Percentiles rank a stretch among this genome's conserved stretches.
Conservation (phyloP, 2,113 vertebrate genomes). For the Pimephales promelas region DNA sequence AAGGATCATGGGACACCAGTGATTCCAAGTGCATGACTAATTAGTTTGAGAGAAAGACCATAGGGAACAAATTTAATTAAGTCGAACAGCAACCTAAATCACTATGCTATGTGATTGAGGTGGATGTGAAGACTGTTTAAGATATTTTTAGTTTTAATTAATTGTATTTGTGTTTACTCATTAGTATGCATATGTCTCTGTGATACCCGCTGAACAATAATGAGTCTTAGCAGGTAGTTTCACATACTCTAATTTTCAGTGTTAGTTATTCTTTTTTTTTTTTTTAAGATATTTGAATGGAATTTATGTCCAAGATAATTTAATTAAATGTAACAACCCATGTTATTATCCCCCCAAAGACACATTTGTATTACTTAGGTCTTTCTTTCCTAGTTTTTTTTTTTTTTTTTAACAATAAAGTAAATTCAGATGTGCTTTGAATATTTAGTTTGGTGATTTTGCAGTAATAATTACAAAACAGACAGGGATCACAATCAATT, state of each 20-base stretch:
- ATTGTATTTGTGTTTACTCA: slow-evolving; percentile 60
- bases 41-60: slow-evolving; percentile 41
- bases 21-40: slow-evolving; percentile 21
- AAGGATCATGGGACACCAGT: slow-evolving; percentile 28
- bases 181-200: slow-evolving; percentile 50
- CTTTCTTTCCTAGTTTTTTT: not conserved
- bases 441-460: not conserved
- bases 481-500: not conserved
- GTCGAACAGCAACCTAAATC: slow-evolving; percentile 38
- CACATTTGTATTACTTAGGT: slow-evolving; percentile 23
- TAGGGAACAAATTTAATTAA: slow-evolving; percentile 38
- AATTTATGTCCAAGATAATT: slow-evolving; percentile 21
- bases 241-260: slow-evolving; percentile 25
- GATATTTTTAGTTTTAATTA: slow-evolving; percentile 46
- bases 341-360: slow-evolving; percentile 31
- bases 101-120: slow-evolving; percentile 32
- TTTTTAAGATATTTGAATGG: not conserved
- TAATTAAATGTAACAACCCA: slow-evolving; percentile 10
- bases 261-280: slow-evolving; percentile 9
- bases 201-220: slow-evolving; percentile 23
- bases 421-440: not conserved
- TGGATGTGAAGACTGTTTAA: slow-evolving; percentile 49
- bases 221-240: slow-evolving; percentile 38
- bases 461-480: not conserved
- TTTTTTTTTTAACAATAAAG: slow-evolving; percentile 32